Base-by-base conservation (phyloP, 2,113 vertebrate species). In the Platysternon megacephalum region DNA sequence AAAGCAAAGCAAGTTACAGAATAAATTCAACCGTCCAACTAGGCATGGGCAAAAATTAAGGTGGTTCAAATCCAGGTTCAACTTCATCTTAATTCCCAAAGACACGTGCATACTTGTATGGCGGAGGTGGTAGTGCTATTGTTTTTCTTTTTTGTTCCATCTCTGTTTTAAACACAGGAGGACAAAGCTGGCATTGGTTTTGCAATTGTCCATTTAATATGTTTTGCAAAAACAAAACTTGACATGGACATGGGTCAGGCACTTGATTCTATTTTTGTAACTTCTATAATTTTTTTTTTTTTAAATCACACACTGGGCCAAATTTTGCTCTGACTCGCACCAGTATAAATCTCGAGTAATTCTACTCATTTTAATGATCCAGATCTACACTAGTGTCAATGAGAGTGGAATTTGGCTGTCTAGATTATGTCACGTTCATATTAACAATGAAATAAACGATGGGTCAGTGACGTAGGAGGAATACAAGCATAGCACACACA, bases 261-360 rank as follows among this genome's bases (percentile, higher is more conserved):
- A 86, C 32, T 35, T 4, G 52, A 46, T 2, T 85, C 56, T 83
- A 78, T 72, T 32, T 65, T 58, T 65, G 61, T 65, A 17, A 16
- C 61, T n/a, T 65, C 7, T 32, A 32, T 35, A 11, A 29, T 29
- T 9, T 29, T 2, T 46, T 46, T 46, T 46, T 46, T 46, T 46
- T 8, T 7, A 94, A 94, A 65, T 56, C 80, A 86, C 91, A 86
- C 24, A 21, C 55, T 29, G 17, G 12, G 39, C 35, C 86, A 68
- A 42, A 39, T 68, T 79, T 83, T 90, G 32, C 52, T 90, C 65
- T 13, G 11, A 56, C 52, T 90, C 32, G 28, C 2, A 88, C 11
- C 16, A 52, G n/a, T 44, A 0, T 0, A 76, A 44, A n/a, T 21
- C 53, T 88, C n/a, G 86, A 93, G 49, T 49, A 65, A 39, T 26